phyloP scores from a whole-genome alignment of 2,888 invertebrate genomes.

The Pristionchus entomophagus region DNA sequence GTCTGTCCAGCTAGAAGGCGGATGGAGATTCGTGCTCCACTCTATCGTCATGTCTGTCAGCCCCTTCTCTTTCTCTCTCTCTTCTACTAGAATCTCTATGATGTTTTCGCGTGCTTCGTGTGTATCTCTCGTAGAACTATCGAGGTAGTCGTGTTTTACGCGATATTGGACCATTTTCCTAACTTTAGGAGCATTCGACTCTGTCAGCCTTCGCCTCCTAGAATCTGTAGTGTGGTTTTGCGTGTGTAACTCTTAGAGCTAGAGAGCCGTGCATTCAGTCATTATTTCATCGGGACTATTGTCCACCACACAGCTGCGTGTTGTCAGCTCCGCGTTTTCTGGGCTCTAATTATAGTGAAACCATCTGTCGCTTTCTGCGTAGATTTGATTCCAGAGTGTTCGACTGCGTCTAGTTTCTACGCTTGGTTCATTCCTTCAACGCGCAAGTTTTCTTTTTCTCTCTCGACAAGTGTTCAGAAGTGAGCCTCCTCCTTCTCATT shows the following conservation, averaged over 20 bases:
- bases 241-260: neutral
- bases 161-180: too few species aligned
- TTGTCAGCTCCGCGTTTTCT: too few species aligned
- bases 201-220: neutral
- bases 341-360: neutral
- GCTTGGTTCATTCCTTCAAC: neutral
- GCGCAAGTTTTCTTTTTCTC: neutral
- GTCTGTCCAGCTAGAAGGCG: too few species aligned
- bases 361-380: neutral
- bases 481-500: neutral
- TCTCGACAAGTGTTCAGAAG: neutral
- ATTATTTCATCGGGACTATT: neutral
- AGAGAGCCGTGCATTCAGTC: neutral
- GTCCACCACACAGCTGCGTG: too few species aligned
- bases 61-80: neutral
- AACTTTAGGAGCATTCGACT: too few species aligned
- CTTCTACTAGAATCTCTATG: neutral
- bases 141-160: too few species aligned
- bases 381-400: neutral
- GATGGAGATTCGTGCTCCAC: too few species aligned
- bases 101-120: constrained; percentile 1
- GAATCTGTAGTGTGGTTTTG: neutral
- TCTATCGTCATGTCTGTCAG: too few species aligned
- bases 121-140: neutral
- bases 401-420: neutral